Percentiles rank a stretch among this genome's conserved stretches.
Conservation (phyloP, 2,113 vertebrate genomes). For the Pavo muticus region DNA sequence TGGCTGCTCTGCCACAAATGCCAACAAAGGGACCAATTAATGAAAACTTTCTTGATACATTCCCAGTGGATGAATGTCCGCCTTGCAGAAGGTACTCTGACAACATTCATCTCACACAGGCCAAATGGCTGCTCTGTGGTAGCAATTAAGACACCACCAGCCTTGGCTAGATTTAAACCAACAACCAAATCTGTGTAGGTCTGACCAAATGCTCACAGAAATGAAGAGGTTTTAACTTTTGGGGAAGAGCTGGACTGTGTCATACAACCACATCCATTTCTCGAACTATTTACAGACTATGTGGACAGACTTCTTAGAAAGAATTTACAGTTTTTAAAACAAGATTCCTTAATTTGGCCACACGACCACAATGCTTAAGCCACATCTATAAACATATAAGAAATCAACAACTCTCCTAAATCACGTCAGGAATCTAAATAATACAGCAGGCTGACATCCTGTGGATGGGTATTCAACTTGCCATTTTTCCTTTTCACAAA, state of each 20-base stretch:
- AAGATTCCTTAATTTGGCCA: not conserved
- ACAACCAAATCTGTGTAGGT: slow-evolving; percentile 59
- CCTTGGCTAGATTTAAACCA: slow-evolving; percentile 67
- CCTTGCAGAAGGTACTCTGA: slow-evolving; percentile 73
- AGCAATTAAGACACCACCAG: slow-evolving; percentile 74
- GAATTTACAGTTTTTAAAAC: not conserved
- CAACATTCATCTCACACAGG: slow-evolving; percentile 56
- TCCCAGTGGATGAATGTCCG: slow-evolving; percentile 70
- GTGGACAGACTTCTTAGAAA: not conserved
- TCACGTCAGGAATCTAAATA: not conserved
- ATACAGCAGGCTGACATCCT: not conserved
- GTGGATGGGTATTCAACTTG: not conserved
- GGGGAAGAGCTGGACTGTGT: slow-evolving; percentile 13
- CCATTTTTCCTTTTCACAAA: not conserved
- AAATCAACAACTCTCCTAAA: not conserved
- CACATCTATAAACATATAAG: not conserved
- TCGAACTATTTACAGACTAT: not conserved
- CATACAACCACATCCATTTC: not conserved
- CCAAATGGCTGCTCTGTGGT: slow-evolving; percentile 69
- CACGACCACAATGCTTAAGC: not conserved
- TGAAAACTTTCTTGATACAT: slow-evolving; percentile 72
- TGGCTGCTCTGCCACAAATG: slow-evolving; percentile 61
- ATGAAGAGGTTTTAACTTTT: slow-evolving; percentile 38
- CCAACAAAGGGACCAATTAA: slow-evolving; percentile 77
- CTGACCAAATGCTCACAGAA: slow-evolving; percentile 55